Evolutionary conservation across 2,888 invertebrate species (phyloP).

Genomic region (Metopia argyrocephala): DNA sequence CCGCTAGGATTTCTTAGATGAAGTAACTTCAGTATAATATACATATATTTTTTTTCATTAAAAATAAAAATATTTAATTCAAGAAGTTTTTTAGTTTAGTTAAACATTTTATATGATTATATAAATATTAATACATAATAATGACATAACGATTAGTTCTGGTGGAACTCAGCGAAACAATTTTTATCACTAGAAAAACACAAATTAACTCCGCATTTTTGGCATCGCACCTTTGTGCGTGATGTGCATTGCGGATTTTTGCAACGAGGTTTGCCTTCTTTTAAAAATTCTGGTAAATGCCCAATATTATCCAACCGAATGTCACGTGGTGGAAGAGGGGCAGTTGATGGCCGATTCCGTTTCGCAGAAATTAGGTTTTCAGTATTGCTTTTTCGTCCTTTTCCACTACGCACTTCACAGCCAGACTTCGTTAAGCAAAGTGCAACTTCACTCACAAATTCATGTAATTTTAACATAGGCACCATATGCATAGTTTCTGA

Average conservation of each 20-base stretch:
- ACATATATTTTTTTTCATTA: too few species aligned
- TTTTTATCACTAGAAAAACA: constrained; percentile 37
- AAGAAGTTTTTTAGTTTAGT: too few species aligned
- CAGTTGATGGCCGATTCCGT: constrained; percentile 27
- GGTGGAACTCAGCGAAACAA: constrained; percentile 32
- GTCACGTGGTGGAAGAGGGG: too few species aligned
- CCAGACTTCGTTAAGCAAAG: too few species aligned
- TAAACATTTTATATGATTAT: too few species aligned
- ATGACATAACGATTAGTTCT: too few species aligned
- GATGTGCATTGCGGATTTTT: constrained; percentile 51
- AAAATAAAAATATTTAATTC: too few species aligned
- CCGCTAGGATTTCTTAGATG: too few species aligned
- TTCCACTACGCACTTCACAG: constrained; percentile 33
- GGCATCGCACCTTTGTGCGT: constrained; percentile 27
- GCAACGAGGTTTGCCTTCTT: constrained; percentile 32
- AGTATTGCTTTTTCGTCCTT: constrained; percentile 45
- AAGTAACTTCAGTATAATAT: too few species aligned
- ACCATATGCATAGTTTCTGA: background rate
- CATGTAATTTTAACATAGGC: background rate
- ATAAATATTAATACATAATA: too few species aligned
- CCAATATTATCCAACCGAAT: constrained; percentile 48
- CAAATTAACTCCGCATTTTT: constrained; percentile 1
- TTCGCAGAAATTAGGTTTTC: constrained; percentile 40
- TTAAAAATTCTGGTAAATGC: constrained; percentile 42
- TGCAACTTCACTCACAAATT: constrained; percentile 39